Evolutionary conservation across 2,113 vertebrate genomes (phyloP), one percentile per base, ranked within the genome.

Genomic region (Hystrix brachyura): DNA sequence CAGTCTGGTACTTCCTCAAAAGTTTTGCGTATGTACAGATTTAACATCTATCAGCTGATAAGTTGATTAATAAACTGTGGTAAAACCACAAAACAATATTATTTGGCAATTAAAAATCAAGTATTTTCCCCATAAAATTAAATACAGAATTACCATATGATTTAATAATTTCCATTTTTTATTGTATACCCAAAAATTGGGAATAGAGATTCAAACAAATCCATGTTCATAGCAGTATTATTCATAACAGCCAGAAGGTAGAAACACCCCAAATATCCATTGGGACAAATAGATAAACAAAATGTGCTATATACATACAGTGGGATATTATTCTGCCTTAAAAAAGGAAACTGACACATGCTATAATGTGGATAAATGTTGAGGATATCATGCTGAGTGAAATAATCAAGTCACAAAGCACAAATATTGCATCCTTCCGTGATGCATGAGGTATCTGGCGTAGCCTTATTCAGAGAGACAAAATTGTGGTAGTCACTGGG

Each of bases 21-120:
- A 38, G 34, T 15, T 74, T 74, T 74, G 6, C 46, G 43, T 18
- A 48, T 25, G 27, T 78, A 38, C 48, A 65, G 23, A 74, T 53
- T 81, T 80, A 78, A 27, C 38, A 21, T 87, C 15, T 78, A 38
- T 85, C 19, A 88, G 5, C 57, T 84, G 18, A 81, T 81, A 51
- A 81, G 46, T 60, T 10, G 34, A 19, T 57, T 76, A 34, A 57
- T 64, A 87, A 91, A 82, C 87, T 90, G 38, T 57, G 13, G 55
- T 74, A 46, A 90, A 60, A 82, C 21, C 59, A 62, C 38, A 46
- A 80, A 62, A 60, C 64, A 60, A 80, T 88, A 79, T 88, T 94
- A 64, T 85, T 94, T 95, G 78, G 62, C 51, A 96, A 12, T 80
- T 51, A 76, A 80, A 72, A 91, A 83, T 57, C 12, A 69, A 29